phyloP scores from a whole-genome alignment of 2,797 vertebrate species.

The Lycodopsis pacificus region DNA sequence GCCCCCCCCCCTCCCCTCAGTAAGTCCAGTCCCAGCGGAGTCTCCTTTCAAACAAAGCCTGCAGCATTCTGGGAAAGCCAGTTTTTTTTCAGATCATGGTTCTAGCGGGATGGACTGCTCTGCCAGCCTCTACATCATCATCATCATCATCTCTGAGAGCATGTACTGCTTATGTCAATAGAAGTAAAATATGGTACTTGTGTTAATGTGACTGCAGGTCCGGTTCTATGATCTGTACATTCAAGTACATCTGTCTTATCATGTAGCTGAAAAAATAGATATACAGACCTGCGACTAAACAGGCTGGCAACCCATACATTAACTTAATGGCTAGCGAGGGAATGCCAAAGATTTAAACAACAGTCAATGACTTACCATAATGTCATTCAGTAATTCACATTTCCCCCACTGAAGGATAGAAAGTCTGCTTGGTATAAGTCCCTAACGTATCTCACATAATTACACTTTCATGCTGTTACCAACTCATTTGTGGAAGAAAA shows the following conservation, averaged over 20 bases:
- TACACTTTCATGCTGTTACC: not conserved
- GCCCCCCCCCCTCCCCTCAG: constrained; percentile 48
- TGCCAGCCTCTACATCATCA: constrained; percentile 29
- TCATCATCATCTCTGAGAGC: constrained; percentile 19
- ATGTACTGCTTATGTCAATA: constrained; percentile 11
- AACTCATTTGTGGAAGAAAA: not conserved
- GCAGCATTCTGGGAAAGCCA: constrained; percentile 80
- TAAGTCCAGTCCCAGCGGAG: constrained; percentile 71
- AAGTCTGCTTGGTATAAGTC: not conserved
- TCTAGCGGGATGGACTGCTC: constrained; percentile 46
- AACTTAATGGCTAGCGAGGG: constrained; percentile 1
- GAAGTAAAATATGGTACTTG: constrained; percentile 3
- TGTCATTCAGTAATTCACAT: not conserved
- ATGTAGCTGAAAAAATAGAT: not conserved
- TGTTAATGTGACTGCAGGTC: constrained; percentile 8
- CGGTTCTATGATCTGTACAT: constrained; percentile 7
- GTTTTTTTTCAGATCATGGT: constrained; percentile 62
- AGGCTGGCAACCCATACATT: constrained; percentile 10
- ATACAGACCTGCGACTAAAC: not conserved
- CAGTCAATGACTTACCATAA: not conserved
- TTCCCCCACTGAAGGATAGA: not conserved
- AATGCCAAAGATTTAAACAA: constrained; percentile 1
- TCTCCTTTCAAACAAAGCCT: constrained; percentile 74
- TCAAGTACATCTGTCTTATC: constrained; percentile 7
- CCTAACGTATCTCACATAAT: not conserved